Evolutionary conservation across 2,888 invertebrate genomes (phyloP).

Genomic region (Eledona agricola): DNA sequence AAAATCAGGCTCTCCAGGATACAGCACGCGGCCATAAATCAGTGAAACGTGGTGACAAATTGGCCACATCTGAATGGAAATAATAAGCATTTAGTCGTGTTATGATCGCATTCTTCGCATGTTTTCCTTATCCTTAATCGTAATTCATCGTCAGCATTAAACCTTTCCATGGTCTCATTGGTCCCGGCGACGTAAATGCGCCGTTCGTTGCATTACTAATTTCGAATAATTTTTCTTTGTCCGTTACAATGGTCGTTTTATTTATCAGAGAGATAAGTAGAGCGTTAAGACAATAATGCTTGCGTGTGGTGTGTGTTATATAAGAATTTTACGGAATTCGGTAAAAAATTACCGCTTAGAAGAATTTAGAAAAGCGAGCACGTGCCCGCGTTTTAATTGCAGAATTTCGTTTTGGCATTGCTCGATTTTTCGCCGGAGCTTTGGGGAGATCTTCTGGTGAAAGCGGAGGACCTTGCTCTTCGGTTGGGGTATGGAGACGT

Average conservation of each 20-base stretch:
- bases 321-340: slow-evolving; percentile 6
- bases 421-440: slow-evolving; percentile 30
- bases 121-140: slow-evolving; percentile 11
- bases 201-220: no score
- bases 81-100: slow-evolving; percentile 13
- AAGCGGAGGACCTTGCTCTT: slow-evolving; percentile 60
- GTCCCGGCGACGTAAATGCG: slow-evolving; percentile 10
- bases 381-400: slow-evolving; percentile 1
- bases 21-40: slow-evolving; percentile 13
- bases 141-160: slow-evolving; percentile 24
- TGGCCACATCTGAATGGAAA: slow-evolving; percentile 22
- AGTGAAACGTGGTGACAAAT: no score
- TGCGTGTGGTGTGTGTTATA: slow-evolving; percentile 18
- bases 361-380: slow-evolving; percentile 13
- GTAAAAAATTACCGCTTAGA: slow-evolving; percentile 5
- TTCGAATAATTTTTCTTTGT: no score
- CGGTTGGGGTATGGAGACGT: slow-evolving; percentile 48
- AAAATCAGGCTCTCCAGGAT: slow-evolving; percentile 19
- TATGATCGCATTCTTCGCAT: slow-evolving; percentile 17
- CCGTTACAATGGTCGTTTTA: no score
- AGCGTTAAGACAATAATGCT: slow-evolving; percentile 2
- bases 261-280: no score
- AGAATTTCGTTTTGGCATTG: slow-evolving; percentile 1
- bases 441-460: slow-evolving; percentile 49
- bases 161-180: slow-evolving; percentile 6